Evolutionary conservation across 1,140 invertebrate genomes (phyloP).

Genomic region (Penaeus japonicus): DNA sequence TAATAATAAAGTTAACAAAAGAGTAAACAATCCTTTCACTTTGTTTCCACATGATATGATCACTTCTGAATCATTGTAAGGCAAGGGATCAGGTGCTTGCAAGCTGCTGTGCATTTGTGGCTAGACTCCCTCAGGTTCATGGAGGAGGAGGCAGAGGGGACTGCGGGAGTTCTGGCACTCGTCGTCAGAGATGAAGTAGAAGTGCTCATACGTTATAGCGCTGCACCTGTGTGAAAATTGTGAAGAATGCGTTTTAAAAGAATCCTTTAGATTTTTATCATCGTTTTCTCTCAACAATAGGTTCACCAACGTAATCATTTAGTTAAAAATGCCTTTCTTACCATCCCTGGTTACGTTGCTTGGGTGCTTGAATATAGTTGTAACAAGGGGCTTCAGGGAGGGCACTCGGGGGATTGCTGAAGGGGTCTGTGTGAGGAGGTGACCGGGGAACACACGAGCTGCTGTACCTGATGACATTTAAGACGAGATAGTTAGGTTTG

Average conservation of each 20-base stretch:
- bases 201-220: conserved; percentile 33
- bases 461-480: neutral
- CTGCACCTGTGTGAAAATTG: neutral
- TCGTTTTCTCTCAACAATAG: neutral
- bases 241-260: neutral
- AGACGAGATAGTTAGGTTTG: neutral
- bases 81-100: no score
- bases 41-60: no score
- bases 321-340: neutral
- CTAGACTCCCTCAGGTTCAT: no score
- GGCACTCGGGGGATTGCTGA: neutral
- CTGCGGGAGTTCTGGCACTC: neutral
- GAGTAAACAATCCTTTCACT: no score
- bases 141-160: neutral
- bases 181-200: conserved; percentile 24
- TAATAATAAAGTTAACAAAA: no score
- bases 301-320: neutral
- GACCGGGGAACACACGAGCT: neutral
- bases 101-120: no score
- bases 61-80: no score
- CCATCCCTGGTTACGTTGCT: neutral
- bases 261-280: neutral
- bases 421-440: conserved; percentile 35
- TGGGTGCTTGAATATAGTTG: neutral
- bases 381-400: conserved; percentile 24